These are phyloP conservation scores for Potamilus streckersoni DNA, from an alignment of 1,140 invertebrate genomes.

Conservation along the genomic window DNA sequence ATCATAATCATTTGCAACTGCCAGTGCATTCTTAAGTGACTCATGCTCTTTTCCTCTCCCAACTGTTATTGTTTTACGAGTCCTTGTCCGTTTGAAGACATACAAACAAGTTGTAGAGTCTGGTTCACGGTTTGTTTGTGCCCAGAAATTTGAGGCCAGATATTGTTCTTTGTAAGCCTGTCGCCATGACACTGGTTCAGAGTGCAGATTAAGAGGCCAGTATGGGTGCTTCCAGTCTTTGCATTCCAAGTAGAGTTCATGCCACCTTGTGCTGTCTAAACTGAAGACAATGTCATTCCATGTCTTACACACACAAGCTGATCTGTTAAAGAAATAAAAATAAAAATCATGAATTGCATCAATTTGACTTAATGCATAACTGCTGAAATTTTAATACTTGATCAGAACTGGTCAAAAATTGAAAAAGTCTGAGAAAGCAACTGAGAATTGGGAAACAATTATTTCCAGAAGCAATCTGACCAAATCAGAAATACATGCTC, in stretches of 20 bases:
- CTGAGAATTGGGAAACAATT: background rate
- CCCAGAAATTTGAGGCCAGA: constrained; percentile 49
- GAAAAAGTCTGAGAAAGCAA: background rate
- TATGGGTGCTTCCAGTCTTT: constrained; percentile 57
- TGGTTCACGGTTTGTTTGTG: constrained; percentile 30
- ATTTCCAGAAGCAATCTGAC: background rate
- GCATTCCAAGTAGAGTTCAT: constrained; percentile 51
- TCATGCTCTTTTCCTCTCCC: constrained; percentile 50
- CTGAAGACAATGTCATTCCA: constrained; percentile 54
- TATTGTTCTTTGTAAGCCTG: constrained; percentile 52
- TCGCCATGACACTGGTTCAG: constrained; percentile 57
- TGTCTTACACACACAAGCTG: constrained; percentile 53
- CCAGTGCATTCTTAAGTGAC: constrained; percentile 53
- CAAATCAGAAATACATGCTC: background rate
- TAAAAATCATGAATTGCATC: background rate
- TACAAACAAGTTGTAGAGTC: constrained; percentile 43
- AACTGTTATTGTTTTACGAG: constrained; percentile 50
- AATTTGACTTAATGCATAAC: background rate
- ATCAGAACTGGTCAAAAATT: background rate
- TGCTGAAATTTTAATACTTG: background rate
- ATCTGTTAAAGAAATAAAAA: constrained; percentile 3
- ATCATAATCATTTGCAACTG: constrained; percentile 56
- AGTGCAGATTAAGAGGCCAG: constrained; percentile 53
- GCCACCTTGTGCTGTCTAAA: constrained; percentile 52
- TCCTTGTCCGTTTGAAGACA: constrained; percentile 42